Evolutionary conservation across 2,797 vertebrate genomes (phyloP), one percentile per base, ranked within the genome.

Genomic region (Furcifer pardalis): DNA sequence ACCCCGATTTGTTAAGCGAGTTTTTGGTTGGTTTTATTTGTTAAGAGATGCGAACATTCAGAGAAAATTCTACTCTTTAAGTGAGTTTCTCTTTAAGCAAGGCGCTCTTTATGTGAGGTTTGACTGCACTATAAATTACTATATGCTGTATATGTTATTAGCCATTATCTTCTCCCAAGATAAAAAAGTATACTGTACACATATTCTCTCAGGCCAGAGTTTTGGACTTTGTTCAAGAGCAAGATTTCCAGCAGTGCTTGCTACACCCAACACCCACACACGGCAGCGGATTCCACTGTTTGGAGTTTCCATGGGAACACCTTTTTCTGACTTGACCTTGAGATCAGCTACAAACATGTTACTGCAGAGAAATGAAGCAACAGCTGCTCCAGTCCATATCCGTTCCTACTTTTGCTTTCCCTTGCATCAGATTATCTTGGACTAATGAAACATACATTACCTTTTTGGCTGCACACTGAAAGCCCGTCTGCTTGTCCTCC

Each of bases 381-480:
- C 7, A 2, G 63, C 8, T 23, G 69, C 77, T 25, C 1, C 65
- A 44, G 75, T 1, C n/a, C 25, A 3, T 0, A 30, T 59, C 0
- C 74, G 80, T 71, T 82, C 66, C n/a, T 30, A 19, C 66, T 72
- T 44, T 56, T 66, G 71, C 19, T 81, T 37, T 5, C 2, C 84
- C 35, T 74, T 12, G 12, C 30, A 49, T 3, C 65, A 77, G 62
- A n/a, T 65, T 56, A 1, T 15, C 2, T 4, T 10, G 6, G 1
- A 23, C 44, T 17, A 17, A 35, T 49, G 30, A 35, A 13, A 63
- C 65, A 79, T 63, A 23, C 4, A n/a, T 65, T 95, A 99, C 99
- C 98, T 98, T 98, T 93, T 99, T 99, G 86, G 97, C 97, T 52
- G 98, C 98, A 79, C 98, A 99, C 90, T 88, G 95, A 90, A 97